phyloP scores from a whole-genome alignment of 2,797 vertebrate species.

The Cossypha dichroa region DNA sequence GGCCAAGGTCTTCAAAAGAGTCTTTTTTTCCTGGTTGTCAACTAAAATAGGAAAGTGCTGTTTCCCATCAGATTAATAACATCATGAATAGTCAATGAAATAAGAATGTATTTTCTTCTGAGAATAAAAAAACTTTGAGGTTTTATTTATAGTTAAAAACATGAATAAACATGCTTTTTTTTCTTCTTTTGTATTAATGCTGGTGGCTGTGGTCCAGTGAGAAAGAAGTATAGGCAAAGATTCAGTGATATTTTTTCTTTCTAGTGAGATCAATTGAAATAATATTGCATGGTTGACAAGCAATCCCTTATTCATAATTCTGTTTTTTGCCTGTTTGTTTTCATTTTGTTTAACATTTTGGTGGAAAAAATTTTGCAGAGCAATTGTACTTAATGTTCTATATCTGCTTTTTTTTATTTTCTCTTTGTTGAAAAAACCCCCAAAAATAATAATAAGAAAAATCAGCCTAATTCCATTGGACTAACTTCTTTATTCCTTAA shows the following conservation, averaged over 20 bases:
- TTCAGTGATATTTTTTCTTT: neutral
- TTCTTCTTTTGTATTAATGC: neutral
- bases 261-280: neutral
- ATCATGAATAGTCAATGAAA: neutral
- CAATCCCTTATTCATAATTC: neutral
- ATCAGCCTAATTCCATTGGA: neutral
- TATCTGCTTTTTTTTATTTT: accelerated
- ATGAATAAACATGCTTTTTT: neutral
- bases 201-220: neutral
- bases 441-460: neutral
- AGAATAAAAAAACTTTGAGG: neutral
- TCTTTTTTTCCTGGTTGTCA: neutral
- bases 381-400: neutral
- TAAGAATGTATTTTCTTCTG: neutral
- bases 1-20: neutral
- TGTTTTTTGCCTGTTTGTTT: neutral
- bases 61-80: neutral
- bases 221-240: neutral
- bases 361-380: neutral
- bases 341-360: neutral
- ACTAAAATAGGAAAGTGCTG: neutral
- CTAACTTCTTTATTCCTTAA: neutral
- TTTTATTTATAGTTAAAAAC: neutral
- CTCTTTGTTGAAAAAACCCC: neutral
- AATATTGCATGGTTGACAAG: neutral